Evolutionary conservation across 2,888 invertebrate genomes (phyloP), one percentile per base, ranked within the genome.

Genomic region (Mallateleia sp.): DNA sequence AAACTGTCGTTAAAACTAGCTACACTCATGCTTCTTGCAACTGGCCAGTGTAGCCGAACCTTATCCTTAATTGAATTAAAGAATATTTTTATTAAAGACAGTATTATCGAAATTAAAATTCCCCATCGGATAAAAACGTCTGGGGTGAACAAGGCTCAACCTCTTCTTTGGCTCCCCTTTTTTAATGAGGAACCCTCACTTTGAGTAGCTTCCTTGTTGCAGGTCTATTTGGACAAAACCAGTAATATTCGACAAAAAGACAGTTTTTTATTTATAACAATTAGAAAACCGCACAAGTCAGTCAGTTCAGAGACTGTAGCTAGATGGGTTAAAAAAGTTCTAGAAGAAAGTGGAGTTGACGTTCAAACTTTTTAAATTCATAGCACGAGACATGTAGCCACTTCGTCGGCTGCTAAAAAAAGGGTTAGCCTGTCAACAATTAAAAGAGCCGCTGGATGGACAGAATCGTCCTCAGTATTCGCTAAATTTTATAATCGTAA

Each of bases 101-200:
- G n/a, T n/a, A n/a, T n/a, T n/a, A n/a, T n/a, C n/a, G n/a, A n/a
- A 66, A 45, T 45, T 32, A 54, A 69, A 42, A 54, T 34, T 45
- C 3, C 78, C 20, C 24, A 66, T 54, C 42, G 38, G 4, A 5
- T 52, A 52, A 52, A 67, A 34, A 52, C 67, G 2, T 67, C 52
- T 7, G 20, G 15, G 3, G 15, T 22, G 0, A 52, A 52, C 18
- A 67, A 38, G 24, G 7, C 52, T 14, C 52, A 52, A 18, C 67
- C 52, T 14, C 52, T 67, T 15, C 52, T 67, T 22, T 52, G 24
- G 1, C 14, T 67, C 11, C 47, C 67, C 7, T 9, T 8, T 9
- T 34, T 67, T 15, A 20, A n/a, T 9, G 11, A n/a, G 11, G 20
- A 22, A 6, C 67, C 67, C 8, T 34, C 18, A 34, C 2, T 52